These are phyloP conservation scores for Hyphantria cunea DNA, from an alignment of 1,140 invertebrate genomes.

Conservation along the genomic window DNA sequence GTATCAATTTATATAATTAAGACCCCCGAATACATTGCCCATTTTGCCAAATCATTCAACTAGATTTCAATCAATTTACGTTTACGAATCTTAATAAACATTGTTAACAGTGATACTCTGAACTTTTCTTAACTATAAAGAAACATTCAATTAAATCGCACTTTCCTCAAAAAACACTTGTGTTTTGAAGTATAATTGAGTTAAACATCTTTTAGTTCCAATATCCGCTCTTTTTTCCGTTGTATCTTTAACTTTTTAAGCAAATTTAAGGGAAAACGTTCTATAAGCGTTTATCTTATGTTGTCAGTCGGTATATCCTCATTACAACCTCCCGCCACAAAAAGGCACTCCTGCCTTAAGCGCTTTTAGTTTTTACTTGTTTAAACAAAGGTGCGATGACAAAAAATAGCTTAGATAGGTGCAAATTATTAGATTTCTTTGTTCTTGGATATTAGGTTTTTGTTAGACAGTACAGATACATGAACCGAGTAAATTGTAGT, in stretches of 20 bases:
- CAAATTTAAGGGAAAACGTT: slow-evolving; percentile 18
- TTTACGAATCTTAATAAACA: too few relatives aligned
- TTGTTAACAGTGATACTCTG: not conserved
- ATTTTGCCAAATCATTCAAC: too few relatives aligned
- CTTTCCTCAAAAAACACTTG: not conserved
- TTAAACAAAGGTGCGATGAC: slow-evolving; percentile 12
- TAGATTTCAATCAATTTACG: too few relatives aligned
- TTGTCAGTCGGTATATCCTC: slow-evolving; percentile 15
- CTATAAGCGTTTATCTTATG: slow-evolving; percentile 14
- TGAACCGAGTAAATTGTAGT: too few relatives aligned
- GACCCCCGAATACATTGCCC: too few relatives aligned
- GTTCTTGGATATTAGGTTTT: too few relatives aligned
- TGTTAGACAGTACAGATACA: too few relatives aligned
- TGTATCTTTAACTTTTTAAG: slow-evolving; percentile 12
- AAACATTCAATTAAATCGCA: not conserved
- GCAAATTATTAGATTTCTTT: not conserved
- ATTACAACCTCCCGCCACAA: slow-evolving; percentile 12
- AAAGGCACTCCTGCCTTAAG: slow-evolving; percentile 15
- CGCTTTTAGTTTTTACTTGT: slow-evolving; percentile 24
- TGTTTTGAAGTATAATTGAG: slow-evolving; percentile 9
- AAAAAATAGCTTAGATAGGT: slow-evolving; percentile 17
- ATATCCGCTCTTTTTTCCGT: slow-evolving; percentile 19
- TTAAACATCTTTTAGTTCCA: slow-evolving; percentile 10
- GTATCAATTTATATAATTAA: too few relatives aligned
- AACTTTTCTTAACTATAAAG: not conserved